These are phyloP conservation scores for Meteorus cinctellus DNA, from an alignment of 2,888 invertebrate genomes.

Conservation along the genomic window DNA sequence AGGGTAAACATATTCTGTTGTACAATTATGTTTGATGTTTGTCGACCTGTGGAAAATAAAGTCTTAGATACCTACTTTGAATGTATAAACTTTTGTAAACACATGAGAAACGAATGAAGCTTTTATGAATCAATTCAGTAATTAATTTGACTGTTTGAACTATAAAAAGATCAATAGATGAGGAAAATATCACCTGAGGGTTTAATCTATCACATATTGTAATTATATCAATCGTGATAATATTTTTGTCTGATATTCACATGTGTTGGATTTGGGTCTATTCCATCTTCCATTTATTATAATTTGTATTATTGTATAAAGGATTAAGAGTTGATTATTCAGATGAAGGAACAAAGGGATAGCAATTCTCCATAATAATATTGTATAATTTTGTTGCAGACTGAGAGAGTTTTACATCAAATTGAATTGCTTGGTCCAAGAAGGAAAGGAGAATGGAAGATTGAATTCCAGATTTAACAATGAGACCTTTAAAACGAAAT, in stretches of 20 bases:
- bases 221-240: too few species aligned
- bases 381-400: conserved; percentile 1
- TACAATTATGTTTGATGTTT: neutral
- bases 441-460: neutral
- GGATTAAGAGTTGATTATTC: neutral
- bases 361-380: neutral
- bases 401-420: neutral
- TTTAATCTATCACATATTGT: too few species aligned
- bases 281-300: too few species aligned
- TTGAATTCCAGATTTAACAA: neutral
- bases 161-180: too few species aligned
- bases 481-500: neutral
- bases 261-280: too few species aligned
- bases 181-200: too few species aligned
- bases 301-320: neutral
- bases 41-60: neutral
- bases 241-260: too few species aligned
- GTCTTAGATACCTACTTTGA: neutral
- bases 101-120: too few species aligned
- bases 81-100: neutral
- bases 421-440: neutral
- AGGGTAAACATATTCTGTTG: neutral
- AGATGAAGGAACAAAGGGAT: neutral
- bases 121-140: too few species aligned
- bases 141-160: too few species aligned